Conservation (phyloP, 1,140 invertebrate genomes). For the Bursaphelenchus mucronatus region DNA sequence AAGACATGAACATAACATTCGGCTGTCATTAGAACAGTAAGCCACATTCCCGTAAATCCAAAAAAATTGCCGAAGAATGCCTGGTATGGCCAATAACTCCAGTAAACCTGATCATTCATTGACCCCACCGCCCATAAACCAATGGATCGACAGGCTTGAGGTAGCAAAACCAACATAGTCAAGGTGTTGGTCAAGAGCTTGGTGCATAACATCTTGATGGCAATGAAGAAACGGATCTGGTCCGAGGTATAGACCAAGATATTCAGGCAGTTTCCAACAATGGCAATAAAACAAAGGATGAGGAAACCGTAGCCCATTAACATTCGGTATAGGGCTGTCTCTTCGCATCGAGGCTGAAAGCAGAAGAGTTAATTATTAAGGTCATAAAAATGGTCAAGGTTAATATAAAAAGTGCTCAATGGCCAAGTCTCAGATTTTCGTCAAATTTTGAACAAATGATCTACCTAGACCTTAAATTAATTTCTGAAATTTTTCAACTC, state of each 20-base stretch:
- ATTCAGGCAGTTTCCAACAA: conserved; percentile 52
- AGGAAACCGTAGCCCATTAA: conserved; percentile 47
- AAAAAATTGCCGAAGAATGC: conserved; percentile 50
- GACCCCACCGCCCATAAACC: conserved; percentile 32
- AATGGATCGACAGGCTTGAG: conserved; percentile 48
- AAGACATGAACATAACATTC: conserved; percentile 54
- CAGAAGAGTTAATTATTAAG: neutral
- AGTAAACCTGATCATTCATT: conserved; percentile 39
- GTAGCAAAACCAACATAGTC: conserved; percentile 49
- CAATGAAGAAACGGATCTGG: conserved; percentile 53
- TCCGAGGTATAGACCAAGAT: conserved; percentile 53
- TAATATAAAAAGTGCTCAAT: too few relatives aligned
- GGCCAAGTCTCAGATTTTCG: too few relatives aligned
- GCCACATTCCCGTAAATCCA: conserved; percentile 55
- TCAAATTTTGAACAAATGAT: too few relatives aligned
- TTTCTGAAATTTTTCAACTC: too few relatives aligned
- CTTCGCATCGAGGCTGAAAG: conserved; percentile 35
- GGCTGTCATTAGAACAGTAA: conserved; percentile 54
- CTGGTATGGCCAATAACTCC: conserved; percentile 49
- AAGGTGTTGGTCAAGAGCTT: conserved; percentile 55
- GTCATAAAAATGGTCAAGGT: too few relatives aligned
- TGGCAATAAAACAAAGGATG: conserved; percentile 40
- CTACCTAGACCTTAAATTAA: too few relatives aligned
- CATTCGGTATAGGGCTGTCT: conserved; percentile 25
- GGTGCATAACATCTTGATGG: conserved; percentile 55